Percentiles rank a stretch among this genome's conserved stretches.
These are phyloP conservation scores for Strigamia maritima DNA, from an alignment of 2,888 invertebrate genomes.

Conservation along the genomic window DNA sequence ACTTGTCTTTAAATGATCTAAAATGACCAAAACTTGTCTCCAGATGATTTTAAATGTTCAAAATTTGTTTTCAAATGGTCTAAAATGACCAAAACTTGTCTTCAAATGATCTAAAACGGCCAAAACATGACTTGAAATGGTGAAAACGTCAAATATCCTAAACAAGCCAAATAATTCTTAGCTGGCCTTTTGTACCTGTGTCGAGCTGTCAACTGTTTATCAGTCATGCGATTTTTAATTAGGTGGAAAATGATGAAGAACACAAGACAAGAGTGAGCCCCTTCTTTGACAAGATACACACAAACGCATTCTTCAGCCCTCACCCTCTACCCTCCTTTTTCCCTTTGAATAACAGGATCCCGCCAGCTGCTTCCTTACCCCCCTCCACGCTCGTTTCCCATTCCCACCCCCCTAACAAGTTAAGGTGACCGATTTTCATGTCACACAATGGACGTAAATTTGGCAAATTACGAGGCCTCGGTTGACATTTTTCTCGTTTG, in stretches of 20 bases:
- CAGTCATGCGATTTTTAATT: neutral
- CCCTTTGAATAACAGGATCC: neutral
- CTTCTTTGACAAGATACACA: neutral
- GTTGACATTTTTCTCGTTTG: neutral
- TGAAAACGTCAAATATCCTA: too few relatives aligned
- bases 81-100: too few relatives aligned
- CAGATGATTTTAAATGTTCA: too few relatives aligned
- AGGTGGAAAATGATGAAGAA: slow-evolving; percentile 4
- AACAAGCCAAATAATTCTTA: too few relatives aligned
- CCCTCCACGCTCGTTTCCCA: neutral
- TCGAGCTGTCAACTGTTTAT: neutral
- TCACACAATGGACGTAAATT: neutral
- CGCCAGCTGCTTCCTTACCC: neutral
- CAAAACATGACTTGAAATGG: too few relatives aligned
- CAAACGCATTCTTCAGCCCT: neutral
- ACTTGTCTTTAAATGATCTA: too few relatives aligned
- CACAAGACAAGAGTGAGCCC: neutral
- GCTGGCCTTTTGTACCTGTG: neutral
- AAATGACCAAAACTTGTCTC: too few relatives aligned
- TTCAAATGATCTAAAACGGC: too few relatives aligned
- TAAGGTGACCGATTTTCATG: neutral
- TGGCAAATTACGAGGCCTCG: neutral
- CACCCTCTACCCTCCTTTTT: too few relatives aligned
- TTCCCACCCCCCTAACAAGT: neutral
- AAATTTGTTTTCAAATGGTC: too few relatives aligned